These are phyloP conservation scores for Philopotamus ludificatus DNA, from an alignment of 1,140 invertebrate species.

Conservation along the genomic window DNA sequence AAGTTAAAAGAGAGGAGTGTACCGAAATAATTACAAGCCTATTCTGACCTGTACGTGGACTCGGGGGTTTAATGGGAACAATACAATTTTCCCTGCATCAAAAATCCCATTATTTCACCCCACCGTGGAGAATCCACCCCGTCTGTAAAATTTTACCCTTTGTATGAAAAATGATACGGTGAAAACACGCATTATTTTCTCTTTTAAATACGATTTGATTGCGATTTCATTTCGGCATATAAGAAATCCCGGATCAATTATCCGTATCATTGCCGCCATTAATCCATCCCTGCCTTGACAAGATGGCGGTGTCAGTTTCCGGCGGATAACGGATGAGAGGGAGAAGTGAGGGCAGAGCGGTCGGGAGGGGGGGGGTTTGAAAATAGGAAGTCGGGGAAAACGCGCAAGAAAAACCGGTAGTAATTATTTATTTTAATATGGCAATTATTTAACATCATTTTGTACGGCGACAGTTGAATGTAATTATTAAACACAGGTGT, in stretches of 20 bases:
- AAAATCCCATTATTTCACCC: slow-evolving; percentile 20
- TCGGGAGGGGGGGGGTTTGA: neutral
- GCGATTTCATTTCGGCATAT: too few relatives aligned
- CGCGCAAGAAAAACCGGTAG: neutral
- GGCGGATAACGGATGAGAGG: neutral
- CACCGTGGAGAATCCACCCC: neutral
- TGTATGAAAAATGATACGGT: too few relatives aligned
- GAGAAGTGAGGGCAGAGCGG: neutral
- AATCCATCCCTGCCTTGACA: slow-evolving; percentile 19
- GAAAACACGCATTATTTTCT: too few relatives aligned
- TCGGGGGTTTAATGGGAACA: neutral
- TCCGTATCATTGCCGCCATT: slow-evolving; percentile 22
- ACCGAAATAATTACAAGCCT: neutral
- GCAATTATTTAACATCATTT: slow-evolving; percentile 27
- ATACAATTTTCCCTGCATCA: slow-evolving; percentile 22
- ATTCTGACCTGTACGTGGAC: neutral
- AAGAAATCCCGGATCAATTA: slow-evolving; percentile 28
- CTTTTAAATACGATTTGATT: too few relatives aligned
- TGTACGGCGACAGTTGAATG: too few relatives aligned
- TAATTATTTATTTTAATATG: slow-evolving; percentile 17
- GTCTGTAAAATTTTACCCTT: neutral
- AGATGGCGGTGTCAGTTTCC: slow-evolving; percentile 23
- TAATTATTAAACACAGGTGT: too few relatives aligned
- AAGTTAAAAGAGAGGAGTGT: neutral
- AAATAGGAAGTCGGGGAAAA: too few relatives aligned